phyloP scores from a whole-genome alignment of 30 jellyfish, hydroid and myxozoan species.

The Nemopilema nomurai region DNA sequence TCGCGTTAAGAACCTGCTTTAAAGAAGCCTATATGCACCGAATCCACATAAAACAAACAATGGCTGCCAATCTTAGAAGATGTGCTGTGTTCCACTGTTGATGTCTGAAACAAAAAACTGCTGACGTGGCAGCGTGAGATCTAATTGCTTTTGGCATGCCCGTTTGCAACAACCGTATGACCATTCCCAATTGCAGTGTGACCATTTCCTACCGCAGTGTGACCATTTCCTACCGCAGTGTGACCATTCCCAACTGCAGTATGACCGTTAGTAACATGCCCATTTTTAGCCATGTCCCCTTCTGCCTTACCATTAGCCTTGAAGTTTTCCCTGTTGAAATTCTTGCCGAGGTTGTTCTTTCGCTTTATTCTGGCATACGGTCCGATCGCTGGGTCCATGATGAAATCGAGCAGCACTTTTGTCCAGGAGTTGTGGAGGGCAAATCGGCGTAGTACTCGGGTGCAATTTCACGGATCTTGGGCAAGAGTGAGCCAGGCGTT shows the following conservation, averaged over 20 bases:
- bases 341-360: constrained; percentile 46
- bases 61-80: neutral
- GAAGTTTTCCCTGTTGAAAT: constrained; percentile 11
- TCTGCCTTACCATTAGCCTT: constrained; percentile 9
- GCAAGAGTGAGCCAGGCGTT: constrained; percentile 95
- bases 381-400: constrained; percentile 90
- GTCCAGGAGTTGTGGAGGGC: constrained; percentile 98
- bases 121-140: neutral
- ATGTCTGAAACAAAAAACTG: neutral
- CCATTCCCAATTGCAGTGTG: too few species aligned
- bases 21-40: too few species aligned
- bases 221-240: constrained; percentile 1
- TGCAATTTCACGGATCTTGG: constrained; percentile 94
- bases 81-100: neutral
- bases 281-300: constrained; percentile 3
- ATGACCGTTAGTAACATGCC: constrained; percentile 44
- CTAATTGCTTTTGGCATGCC: neutral
- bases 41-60: too few species aligned
- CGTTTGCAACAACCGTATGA: constrained; percentile 2
- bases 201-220: too few species aligned
- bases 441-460: constrained; percentile 85
- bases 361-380: constrained; percentile 90
- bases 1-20: too few species aligned
- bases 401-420: constrained; percentile 71
- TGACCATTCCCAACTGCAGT: neutral